phyloP scores from a whole-genome alignment of 2,888 invertebrate species.

The Leuctra nigra region DNA sequence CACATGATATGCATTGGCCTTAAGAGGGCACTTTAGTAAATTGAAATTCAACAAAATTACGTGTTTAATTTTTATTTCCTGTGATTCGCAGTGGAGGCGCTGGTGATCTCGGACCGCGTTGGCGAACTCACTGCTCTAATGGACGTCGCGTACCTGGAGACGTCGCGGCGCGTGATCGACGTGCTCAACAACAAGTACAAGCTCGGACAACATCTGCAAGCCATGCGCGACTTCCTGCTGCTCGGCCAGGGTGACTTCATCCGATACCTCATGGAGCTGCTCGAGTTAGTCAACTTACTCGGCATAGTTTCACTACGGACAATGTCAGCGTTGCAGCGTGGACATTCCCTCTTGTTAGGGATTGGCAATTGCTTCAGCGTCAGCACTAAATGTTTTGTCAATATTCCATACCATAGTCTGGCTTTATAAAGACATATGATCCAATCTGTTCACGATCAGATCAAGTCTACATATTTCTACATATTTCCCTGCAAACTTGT shows the following conservation, averaged over 20 bases:
- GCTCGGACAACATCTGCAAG: constrained; percentile 83
- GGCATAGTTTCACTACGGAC: not conserved
- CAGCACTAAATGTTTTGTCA: too few relatives aligned
- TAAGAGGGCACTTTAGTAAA: too few relatives aligned
- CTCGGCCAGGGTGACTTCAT: constrained; percentile 96
- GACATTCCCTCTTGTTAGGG: not conserved
- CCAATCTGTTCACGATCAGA: too few relatives aligned
- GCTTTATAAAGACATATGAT: too few relatives aligned
- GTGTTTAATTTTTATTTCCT: too few relatives aligned
- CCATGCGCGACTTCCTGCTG: constrained; percentile 82
- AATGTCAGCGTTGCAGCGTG: not conserved
- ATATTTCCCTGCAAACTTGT: too few relatives aligned
- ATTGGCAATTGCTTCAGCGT: not conserved
- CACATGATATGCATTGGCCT: too few relatives aligned
- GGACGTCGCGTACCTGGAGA: constrained; percentile 77
- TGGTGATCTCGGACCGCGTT: constrained; percentile 61
- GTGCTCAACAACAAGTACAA: constrained; percentile 83
- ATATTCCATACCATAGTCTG: too few relatives aligned
- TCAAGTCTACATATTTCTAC: too few relatives aligned
- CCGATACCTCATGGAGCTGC: constrained; percentile 82
- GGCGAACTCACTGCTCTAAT: constrained; percentile 74
- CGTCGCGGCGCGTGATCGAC: constrained; percentile 77
- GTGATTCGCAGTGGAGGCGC: constrained; percentile 49
- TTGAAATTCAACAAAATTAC: too few relatives aligned
- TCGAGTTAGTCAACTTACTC: constrained; percentile 59